Percentiles rank a stretch among this genome's conserved stretches.
Conservation (phyloP, 1,140 invertebrate genomes). For the Nebria ingens region DNA sequence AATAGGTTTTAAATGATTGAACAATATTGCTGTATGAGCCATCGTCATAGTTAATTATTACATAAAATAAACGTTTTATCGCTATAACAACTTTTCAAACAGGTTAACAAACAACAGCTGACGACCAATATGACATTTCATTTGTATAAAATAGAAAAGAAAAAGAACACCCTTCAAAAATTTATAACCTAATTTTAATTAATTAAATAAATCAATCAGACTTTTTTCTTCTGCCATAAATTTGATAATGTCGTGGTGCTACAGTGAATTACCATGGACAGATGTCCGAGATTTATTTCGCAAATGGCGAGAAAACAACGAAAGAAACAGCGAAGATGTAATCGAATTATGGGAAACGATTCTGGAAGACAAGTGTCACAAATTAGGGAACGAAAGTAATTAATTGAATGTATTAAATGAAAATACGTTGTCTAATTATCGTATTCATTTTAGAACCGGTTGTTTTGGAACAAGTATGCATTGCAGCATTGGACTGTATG, state of each 20-base stretch:
- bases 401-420: slow-evolving; percentile 14
- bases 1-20: background rate
- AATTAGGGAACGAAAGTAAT: slow-evolving; percentile 88
- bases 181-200: no score
- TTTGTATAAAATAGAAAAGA: no score
- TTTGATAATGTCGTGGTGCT: background rate
- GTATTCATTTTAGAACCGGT: slow-evolving; percentile 61
- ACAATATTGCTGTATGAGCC: no score
- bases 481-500: slow-evolving; percentile 85
- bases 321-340: slow-evolving; percentile 77
- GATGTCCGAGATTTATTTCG: slow-evolving; percentile 73
- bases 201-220: no score
- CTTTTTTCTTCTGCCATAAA: no score
- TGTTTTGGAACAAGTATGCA: slow-evolving; percentile 84
- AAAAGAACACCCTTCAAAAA: no score
- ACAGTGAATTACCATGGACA: slow-evolving; percentile 30
- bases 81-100: no score
- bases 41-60: no score
- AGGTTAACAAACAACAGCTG: no score
- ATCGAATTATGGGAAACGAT: slow-evolving; percentile 76
- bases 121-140: no score
- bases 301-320: slow-evolving; percentile 87
- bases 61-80: no score
- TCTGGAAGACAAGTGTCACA: slow-evolving; percentile 60
- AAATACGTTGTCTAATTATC: background rate